Conservation (phyloP, 92 coral and sea anemone species). For the Actinostola sp. region DNA sequence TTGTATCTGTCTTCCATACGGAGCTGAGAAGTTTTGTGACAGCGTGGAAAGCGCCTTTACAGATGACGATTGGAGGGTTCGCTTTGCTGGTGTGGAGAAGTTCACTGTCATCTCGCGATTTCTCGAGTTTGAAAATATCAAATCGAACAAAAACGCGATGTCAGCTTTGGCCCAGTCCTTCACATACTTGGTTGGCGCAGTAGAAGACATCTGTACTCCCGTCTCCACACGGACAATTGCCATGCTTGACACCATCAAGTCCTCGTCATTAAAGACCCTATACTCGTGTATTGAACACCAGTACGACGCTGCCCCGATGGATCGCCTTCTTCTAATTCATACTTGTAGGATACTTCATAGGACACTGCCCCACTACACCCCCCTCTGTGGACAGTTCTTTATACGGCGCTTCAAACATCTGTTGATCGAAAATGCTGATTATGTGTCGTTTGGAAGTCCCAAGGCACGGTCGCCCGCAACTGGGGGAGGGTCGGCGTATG, state of each 20-base stretch:
- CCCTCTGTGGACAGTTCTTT: constrained; percentile 94
- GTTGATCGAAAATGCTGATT: constrained; percentile 93
- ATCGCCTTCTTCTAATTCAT: constrained; percentile 91
- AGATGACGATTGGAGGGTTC: constrained; percentile 90
- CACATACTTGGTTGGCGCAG: constrained; percentile 95
- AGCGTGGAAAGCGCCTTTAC: constrained; percentile 89
- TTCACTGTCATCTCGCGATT: constrained; percentile 87
- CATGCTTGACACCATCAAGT: constrained; percentile 86
- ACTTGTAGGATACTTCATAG: constrained; percentile 91
- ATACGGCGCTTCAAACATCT: constrained; percentile 95
- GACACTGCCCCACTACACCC: constrained; percentile 88
- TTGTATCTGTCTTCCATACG: constrained; percentile 92
- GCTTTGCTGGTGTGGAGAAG: constrained; percentile 91
- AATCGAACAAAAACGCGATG: constrained; percentile 86
- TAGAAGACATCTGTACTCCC: constrained; percentile 94
- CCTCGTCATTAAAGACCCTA: constrained; percentile 75
- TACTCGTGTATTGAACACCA: constrained; percentile 92
- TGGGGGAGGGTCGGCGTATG: constrained; percentile 57
- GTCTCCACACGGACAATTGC: constrained; percentile 83
- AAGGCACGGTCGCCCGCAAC: constrained; percentile 63
- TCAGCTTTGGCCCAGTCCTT: constrained; percentile 94
- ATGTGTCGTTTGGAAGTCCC: constrained; percentile 88
- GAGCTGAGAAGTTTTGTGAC: constrained; percentile 93
- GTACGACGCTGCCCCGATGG: constrained; percentile 87
- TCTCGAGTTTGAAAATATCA: constrained; percentile 82